Evolutionary conservation across 2,113 vertebrate species (phyloP).

Genomic region (Chauna torquata): DNA sequence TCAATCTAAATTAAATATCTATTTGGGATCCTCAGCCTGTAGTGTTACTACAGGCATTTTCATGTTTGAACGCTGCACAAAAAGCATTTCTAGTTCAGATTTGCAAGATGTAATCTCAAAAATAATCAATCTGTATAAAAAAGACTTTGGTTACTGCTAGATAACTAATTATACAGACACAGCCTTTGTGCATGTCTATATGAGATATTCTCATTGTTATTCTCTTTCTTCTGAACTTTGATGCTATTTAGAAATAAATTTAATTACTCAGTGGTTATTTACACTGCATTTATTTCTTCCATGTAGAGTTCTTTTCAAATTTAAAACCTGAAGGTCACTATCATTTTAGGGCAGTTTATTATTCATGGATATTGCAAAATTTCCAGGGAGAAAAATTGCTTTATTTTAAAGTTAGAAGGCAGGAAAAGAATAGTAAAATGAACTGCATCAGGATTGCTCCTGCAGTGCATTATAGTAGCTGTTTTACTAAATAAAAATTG

Average conservation of each 20-base stretch:
- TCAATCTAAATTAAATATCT: constrained; percentile 80
- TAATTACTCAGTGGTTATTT: constrained; percentile 42
- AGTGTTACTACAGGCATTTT: constrained; percentile 68
- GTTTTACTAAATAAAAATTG: not conserved
- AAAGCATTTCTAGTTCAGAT: constrained; percentile 69
- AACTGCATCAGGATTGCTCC: not conserved
- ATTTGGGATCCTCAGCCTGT: constrained; percentile 67
- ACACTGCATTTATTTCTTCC: constrained; percentile 41
- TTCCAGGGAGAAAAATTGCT: constrained; percentile 22
- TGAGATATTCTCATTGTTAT: constrained; percentile 29
- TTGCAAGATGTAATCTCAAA: constrained; percentile 59
- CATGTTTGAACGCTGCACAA: constrained; percentile 22
- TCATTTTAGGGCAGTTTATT: constrained; percentile 32
- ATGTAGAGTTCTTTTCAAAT: constrained; percentile 47
- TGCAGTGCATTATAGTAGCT: not conserved
- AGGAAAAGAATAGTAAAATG: not conserved
- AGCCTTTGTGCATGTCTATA: not conserved
- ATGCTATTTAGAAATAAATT: constrained; percentile 43
- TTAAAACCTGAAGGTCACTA: constrained; percentile 49
- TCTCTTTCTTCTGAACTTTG: constrained; percentile 39
- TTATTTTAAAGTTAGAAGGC: constrained; percentile 31
- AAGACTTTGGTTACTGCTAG: constrained; percentile 39
- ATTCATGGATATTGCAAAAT: constrained; percentile 21
- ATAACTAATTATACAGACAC: constrained; percentile 43
- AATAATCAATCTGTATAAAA: constrained; percentile 42